Evolutionary conservation across 2,113 vertebrate species (phyloP).

Genomic region (Vanacampus margaritifer): DNA sequence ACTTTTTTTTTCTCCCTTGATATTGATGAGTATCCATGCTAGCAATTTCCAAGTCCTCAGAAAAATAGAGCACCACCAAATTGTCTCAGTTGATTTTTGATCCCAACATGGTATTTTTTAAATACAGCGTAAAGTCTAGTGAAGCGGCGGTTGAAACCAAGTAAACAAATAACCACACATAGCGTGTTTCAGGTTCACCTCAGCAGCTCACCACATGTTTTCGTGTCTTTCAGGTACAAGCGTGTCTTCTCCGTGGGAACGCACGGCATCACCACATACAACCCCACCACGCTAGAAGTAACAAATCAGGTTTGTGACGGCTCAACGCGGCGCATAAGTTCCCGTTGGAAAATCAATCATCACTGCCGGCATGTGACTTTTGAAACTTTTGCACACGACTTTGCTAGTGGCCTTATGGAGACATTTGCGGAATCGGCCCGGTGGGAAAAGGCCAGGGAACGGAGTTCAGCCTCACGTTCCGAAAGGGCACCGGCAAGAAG

Average conservation of each 20-base stretch:
- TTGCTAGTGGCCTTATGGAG: slow-evolving; percentile 96
- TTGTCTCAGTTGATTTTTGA: no score
- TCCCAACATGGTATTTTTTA: not conserved
- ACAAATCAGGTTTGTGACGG: slow-evolving; percentile 90
- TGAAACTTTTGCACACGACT: not conserved
- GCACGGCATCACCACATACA: slow-evolving; percentile 95
- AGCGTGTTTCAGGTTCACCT: not conserved
- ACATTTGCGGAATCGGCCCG: slow-evolving; percentile 92
- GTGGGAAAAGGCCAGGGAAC: slow-evolving; percentile 97
- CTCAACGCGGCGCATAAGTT: not conserved
- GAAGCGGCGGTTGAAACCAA: no score
- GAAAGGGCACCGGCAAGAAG: slow-evolving; percentile 94
- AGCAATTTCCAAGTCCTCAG: no score
- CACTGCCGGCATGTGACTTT: no score
- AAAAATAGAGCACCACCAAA: no score
- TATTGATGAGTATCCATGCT: no score
- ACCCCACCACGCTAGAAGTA: slow-evolving; percentile 95
- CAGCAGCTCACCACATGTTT: slow-evolving; percentile 32
- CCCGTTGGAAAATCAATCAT: not conserved
- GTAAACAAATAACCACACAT: no score
- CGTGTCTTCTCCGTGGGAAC: slow-evolving; percentile 96
- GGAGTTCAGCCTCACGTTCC: slow-evolving; percentile 97
- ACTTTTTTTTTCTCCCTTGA: no score
- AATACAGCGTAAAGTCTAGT: no score
- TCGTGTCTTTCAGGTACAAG: slow-evolving; percentile 83